A percentile compares a stretch with the other conserved stretches of the same genome.
phyloP scores from a whole-genome alignment of 2,797 vertebrate species.

The Carapus acus region DNA sequence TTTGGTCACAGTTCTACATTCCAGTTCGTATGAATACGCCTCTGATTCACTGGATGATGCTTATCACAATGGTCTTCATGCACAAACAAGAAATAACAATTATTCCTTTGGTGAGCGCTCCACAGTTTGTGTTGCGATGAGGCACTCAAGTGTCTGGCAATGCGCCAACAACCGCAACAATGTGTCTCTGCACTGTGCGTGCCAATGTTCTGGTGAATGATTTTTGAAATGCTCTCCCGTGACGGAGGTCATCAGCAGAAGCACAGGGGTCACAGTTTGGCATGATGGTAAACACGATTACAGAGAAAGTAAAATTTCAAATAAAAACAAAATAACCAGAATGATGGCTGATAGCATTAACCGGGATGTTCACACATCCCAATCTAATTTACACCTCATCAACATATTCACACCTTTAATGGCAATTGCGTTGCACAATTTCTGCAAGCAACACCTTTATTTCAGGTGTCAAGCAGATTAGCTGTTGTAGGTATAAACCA shows the following conservation, averaged over 20 bases:
- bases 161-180: not conserved
- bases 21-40: not conserved
- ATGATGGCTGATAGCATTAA: not conserved
- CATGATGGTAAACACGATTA: not conserved
- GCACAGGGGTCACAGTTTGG: not conserved
- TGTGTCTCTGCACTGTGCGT: not conserved
- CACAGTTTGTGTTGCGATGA: not conserved
- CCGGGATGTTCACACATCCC: not conserved
- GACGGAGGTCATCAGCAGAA: not conserved
- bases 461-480: not conserved
- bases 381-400: constrained; percentile 1
- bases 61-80: not conserved
- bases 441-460: not conserved
- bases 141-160: constrained; percentile 23
- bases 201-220: constrained; percentile 23
- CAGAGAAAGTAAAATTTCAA: not conserved
- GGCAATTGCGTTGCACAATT: not conserved
- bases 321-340: not conserved
- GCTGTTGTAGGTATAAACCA: not conserved
- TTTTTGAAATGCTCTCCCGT: not conserved
- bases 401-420: constrained; percentile 1
- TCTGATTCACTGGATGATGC: constrained; percentile 20
- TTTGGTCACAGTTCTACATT: constrained; percentile 1
- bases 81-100: not conserved
- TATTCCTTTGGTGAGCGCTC: constrained; percentile 21